Evolutionary conservation across 2,888 invertebrate species (phyloP), one percentile per base, ranked within the genome.

Genomic region (Nomada hirtipes): DNA sequence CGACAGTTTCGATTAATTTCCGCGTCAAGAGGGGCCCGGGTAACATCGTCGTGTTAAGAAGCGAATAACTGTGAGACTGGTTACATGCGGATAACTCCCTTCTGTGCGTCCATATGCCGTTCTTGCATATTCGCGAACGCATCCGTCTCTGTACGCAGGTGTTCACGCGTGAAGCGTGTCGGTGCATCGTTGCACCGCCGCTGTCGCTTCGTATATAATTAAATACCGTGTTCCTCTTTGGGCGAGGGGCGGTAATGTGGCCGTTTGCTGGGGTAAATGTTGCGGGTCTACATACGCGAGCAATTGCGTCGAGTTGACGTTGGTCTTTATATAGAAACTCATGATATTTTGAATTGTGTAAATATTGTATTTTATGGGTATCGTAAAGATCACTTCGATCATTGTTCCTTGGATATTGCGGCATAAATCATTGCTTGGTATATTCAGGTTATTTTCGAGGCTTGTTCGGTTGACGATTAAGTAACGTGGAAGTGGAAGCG

Each of bases 101-200:
- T 26, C 23, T 23, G 44, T 20, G 36, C 15, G 18, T 61, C 75
- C 77, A 77, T 61, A 75, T 79, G 79, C 53, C 55, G 55, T 65
- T 60, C 60, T 61, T 64, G 57, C 63, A 18, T 61, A 57, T 55
- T 47, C 44, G 59, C 13, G 10, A 36, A 44, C 52, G 59, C 63
- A 72, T 63, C 72, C 78, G 72, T 80, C 52, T 76, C 23, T 61
- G 1, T 15, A 4, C 13, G 79, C 80, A 79, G 72, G 68, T 80
- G 79, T 78, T 79, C 63, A 64, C 72, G 80, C 79, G 79, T 79
- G 55, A 73, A 81, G 63, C 80, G 79, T 73, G 68, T 73, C 72
- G 55, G 29, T 26, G 44, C 13, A 2, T 47, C 53, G 29, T 20
- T 72, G 42, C 71, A 63, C 44, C 53, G 52, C n/a, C 42, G 55